Evolutionary conservation across 2,113 vertebrate genomes (phyloP).

Genomic region (Corythoichthys haematopterus): DNA sequence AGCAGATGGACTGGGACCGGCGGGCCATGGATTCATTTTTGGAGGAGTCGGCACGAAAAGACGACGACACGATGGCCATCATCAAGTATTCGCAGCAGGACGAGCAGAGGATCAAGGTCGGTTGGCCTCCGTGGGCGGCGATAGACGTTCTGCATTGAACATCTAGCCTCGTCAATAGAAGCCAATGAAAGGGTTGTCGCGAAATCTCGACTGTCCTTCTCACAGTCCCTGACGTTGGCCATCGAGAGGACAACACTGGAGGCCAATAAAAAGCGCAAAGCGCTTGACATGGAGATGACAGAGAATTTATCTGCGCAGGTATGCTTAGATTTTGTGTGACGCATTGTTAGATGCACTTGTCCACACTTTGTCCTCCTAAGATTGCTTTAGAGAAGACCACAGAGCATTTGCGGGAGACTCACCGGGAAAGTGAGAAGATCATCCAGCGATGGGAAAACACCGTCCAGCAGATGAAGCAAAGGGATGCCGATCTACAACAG

Average conservation of each 20-base stretch:
- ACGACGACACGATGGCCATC: constrained; percentile 79
- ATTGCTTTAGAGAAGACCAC: constrained; percentile 85
- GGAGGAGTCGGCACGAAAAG: constrained; percentile 77
- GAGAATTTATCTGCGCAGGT: constrained; percentile 88
- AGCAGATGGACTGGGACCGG: constrained; percentile 84
- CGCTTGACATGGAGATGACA: constrained; percentile 81
- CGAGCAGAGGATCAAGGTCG: constrained; percentile 82
- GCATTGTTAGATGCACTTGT: not conserved
- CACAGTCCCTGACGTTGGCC: constrained; percentile 78
- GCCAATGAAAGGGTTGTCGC: not conserved
- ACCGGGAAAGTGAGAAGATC: constrained; percentile 84
- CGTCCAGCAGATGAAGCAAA: constrained; percentile 85
- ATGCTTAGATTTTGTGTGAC: not conserved
- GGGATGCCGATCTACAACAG: constrained; percentile 83
- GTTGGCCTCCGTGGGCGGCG: too few relatives aligned
- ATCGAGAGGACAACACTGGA: constrained; percentile 82
- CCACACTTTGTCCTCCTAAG: constrained; percentile 64
- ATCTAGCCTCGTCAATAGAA: too few relatives aligned
- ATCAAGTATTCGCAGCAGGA: constrained; percentile 86
- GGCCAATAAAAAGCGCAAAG: constrained; percentile 77
- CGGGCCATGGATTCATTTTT: constrained; percentile 84
- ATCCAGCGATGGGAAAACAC: constrained; percentile 87
- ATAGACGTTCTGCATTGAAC: too few relatives aligned
- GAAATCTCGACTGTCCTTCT: not conserved
- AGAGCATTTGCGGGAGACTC: constrained; percentile 81